phyloP scores from a whole-genome alignment of 2,888 invertebrate genomes.

The Eurytoma californica region DNA sequence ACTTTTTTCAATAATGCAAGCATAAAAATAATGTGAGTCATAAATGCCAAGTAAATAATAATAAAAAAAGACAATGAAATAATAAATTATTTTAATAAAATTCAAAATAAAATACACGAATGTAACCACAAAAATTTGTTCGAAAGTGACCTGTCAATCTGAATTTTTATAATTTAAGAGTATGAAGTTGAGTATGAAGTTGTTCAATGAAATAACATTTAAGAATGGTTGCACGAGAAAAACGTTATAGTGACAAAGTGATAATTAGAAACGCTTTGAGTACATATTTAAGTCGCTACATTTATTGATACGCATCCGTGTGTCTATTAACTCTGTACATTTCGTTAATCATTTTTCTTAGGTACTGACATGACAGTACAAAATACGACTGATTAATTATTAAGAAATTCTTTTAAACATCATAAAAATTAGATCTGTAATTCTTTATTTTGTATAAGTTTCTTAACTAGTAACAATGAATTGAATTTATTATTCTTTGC shows the following conservation, averaged over 20 bases:
- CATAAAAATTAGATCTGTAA: conserved; percentile 33
- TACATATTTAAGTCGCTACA: conserved; percentile 3
- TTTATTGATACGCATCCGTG: conserved; percentile 37
- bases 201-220: conserved; percentile 9
- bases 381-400: conserved; percentile 53
- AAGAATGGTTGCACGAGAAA: conserved; percentile 11
- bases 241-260: conserved; percentile 21
- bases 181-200: background rate
- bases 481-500: conserved; percentile 15
- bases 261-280: conserved; percentile 33
- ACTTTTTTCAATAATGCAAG: conserved; percentile 33
- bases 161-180: conserved; percentile 22
- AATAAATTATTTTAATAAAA: background rate
- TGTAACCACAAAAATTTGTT: conserved; percentile 28
- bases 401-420: conserved; percentile 26
- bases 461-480: conserved; percentile 13
- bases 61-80: background rate
- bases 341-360: conserved; percentile 10
- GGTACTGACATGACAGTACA: conserved; percentile 41
- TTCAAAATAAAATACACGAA: conserved; percentile 16
- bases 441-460: conserved; percentile 47
- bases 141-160: conserved; percentile 56
- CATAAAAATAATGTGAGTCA: background rate
- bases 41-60: too few relatives aligned
- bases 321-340: conserved; percentile 1